Percentiles rank a stretch among this genome's conserved stretches.
These are phyloP conservation scores for Drosophila busckii DNA, from an alignment of 1,140 invertebrate species.

Conservation along the genomic window DNA sequence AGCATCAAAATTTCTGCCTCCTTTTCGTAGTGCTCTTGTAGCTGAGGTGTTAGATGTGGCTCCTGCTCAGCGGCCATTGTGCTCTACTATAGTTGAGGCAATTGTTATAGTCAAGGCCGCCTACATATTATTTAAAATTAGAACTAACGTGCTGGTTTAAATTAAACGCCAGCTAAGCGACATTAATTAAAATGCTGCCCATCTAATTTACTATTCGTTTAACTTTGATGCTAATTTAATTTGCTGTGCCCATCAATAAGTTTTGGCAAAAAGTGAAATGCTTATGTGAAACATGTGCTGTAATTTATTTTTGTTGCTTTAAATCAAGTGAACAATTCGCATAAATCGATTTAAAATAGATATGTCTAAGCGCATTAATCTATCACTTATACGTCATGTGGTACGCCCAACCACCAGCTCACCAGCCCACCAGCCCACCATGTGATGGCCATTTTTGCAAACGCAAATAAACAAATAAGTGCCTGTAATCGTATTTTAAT, in stretches of 20 bases:
- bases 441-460: slow-evolving; percentile 27
- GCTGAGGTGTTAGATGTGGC: slow-evolving; percentile 37
- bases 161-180: slow-evolving; percentile 11
- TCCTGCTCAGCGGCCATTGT: slow-evolving; percentile 7
- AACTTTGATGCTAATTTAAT: slow-evolving; percentile 35
- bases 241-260: slow-evolving; percentile 34
- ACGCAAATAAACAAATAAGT: slow-evolving; percentile 12
- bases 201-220: slow-evolving; percentile 29
- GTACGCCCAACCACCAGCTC: slow-evolving; percentile 14
- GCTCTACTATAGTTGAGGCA: not conserved
- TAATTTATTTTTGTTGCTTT: not conserved
- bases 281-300: not conserved
- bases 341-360: slow-evolving; percentile 50
- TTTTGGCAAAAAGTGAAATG: slow-evolving; percentile 6
- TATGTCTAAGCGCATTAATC: slow-evolving; percentile 38
- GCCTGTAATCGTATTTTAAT: slow-evolving; percentile 9
- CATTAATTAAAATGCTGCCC: slow-evolving; percentile 21
- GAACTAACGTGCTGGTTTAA: too few relatives aligned
- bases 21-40: slow-evolving; percentile 45
- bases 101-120: not conserved
- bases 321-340: slow-evolving; percentile 28
- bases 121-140: too few relatives aligned
- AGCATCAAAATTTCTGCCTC: slow-evolving; percentile 41
- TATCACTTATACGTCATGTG: slow-evolving; percentile 50
- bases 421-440: too few relatives aligned